Base-by-base conservation (phyloP, 1,140 invertebrate species). In the Drepana arcuata region DNA sequence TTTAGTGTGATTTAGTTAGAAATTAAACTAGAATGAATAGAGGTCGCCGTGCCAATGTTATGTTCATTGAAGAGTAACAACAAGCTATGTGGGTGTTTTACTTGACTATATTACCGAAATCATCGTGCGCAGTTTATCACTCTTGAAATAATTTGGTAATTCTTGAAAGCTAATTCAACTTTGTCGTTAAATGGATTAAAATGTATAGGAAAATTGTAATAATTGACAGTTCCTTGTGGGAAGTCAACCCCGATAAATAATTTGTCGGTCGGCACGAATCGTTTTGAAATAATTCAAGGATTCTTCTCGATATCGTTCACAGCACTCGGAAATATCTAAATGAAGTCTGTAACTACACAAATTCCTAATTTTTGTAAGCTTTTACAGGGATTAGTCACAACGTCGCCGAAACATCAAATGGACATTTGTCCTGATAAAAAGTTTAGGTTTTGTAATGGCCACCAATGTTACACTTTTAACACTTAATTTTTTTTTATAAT, bases 401-500 rank as follows among this genome's bases (percentile, higher is more conserved):
- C 73, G 74, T 81, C 74, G 77, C 77, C 77, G 72, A 81, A 81
- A 81, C 73, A 81, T 81, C 77, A 79, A 81, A 73, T 79, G 72
- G 77, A 81, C 73, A 81, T 81, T 81, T 73, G 70, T 77, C 59
- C 74, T 67, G 77, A 77, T 77, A 78, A 75, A 80, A 81, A 79
- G 72, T 81, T 81, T 79, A 77, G 72, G 68, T 74, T 78, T 81
- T 78, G 77, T 79, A 81, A 81, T 81, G 77, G 77, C 77, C 77
- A 81, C 77, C 77, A 77, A 75, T 81, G 70, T 66, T 73, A 77
- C 77, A 81, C 77, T 77, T 67, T 64, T 63, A 61, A 58, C 68
- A 77, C 64, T 69, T 62, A 48, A 67, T 55, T 53, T 60, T 66
- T 57, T 50, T 46, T 49, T 47, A 56, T 64, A 38, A 14, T 50